A percentile compares a stretch with the other conserved stretches of the same genome.
Evolutionary conservation across 92 coral and sea anemone genomes (phyloP).

Genomic region (Porites divaricata): DNA sequence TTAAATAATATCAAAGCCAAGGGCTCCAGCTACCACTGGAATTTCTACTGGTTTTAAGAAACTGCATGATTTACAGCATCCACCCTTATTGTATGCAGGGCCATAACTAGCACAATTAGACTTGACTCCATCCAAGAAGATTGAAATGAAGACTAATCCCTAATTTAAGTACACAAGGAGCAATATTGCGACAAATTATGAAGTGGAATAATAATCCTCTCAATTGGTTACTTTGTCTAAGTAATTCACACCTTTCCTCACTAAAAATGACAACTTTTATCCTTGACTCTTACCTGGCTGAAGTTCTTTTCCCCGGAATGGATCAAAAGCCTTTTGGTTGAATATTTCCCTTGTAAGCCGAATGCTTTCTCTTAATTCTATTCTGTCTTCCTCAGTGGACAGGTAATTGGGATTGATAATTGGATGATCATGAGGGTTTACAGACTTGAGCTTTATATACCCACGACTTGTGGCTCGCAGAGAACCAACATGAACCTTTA

Average conservation of each 20-base stretch:
- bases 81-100: too few relatives aligned
- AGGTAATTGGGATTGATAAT: slow-evolving; percentile 79
- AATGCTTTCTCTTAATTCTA: slow-evolving; percentile 75
- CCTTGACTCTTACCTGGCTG: slow-evolving; percentile 64
- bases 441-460: slow-evolving; percentile 64
- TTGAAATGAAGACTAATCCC: too few relatives aligned
- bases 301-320: slow-evolving; percentile 79
- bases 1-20: too few relatives aligned
- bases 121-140: too few relatives aligned
- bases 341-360: slow-evolving; percentile 76
- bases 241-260: not conserved
- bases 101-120: too few relatives aligned
- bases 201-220: too few relatives aligned
- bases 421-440: slow-evolving; percentile 80
- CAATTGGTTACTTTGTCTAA: not conserved
- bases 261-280: not conserved
- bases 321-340: slow-evolving; percentile 84
- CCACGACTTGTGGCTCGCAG: slow-evolving; percentile 85
- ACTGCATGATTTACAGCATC: too few relatives aligned
- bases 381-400: slow-evolving; percentile 77
- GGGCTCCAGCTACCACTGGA: too few relatives aligned
- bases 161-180: too few relatives aligned
- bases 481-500: slow-evolving; percentile 79
- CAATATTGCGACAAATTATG: too few relatives aligned
- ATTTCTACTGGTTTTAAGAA: too few relatives aligned